Percentiles rank a stretch among this genome's conserved stretches.
phyloP scores from a whole-genome alignment of 2,797 vertebrate species.

The Myotis daubentonii region DNA sequence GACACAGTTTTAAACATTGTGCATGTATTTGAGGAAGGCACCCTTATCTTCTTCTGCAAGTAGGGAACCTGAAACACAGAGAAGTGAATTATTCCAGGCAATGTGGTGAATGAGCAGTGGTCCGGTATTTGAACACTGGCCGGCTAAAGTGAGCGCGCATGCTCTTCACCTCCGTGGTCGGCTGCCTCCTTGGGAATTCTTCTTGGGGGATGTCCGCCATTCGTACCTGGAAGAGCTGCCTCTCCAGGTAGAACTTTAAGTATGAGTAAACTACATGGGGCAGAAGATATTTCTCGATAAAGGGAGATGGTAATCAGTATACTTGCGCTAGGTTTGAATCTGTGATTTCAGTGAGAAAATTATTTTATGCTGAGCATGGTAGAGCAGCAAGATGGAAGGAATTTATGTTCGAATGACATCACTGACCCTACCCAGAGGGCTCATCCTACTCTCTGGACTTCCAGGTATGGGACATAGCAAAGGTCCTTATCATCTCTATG shows the following conservation, averaged over 20 bases:
- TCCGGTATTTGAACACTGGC: not conserved
- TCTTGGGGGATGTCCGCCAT: not conserved
- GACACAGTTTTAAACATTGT: not conserved
- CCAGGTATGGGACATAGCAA: not conserved
- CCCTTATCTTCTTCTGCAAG: not conserved
- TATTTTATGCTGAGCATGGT: not conserved
- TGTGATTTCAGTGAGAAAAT: not conserved
- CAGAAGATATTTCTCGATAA: not conserved
- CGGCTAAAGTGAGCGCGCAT: not conserved
- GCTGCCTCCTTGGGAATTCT: not conserved
- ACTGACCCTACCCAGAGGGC: not conserved
- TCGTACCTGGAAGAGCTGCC: not conserved
- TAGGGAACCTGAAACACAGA: not conserved
- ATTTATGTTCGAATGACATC: not conserved
- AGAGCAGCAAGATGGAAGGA: not conserved
- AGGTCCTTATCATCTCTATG: not conserved
- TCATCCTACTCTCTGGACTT: not conserved
- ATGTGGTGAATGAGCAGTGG: not conserved
- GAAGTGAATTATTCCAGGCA: not conserved
- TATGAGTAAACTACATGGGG: not conserved
- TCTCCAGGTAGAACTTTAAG: not conserved
- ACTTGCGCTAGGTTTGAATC: not conserved
- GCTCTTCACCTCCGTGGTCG: not conserved
- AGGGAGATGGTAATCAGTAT: not conserved
- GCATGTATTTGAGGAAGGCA: not conserved